Conservation (phyloP, 2,888 invertebrate species). For the Julus scanicus region DNA sequence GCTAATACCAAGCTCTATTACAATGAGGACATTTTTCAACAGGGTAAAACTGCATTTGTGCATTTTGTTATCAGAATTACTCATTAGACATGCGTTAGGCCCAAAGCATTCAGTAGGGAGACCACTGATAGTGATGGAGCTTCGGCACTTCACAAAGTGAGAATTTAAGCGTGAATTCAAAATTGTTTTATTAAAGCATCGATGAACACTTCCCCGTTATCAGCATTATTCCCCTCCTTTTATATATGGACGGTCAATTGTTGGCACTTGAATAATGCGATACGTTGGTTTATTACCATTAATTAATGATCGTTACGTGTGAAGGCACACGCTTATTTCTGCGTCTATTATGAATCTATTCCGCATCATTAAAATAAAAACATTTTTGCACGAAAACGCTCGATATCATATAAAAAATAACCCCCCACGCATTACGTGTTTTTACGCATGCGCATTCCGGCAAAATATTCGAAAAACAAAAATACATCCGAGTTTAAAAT, state of each 20-base stretch:
- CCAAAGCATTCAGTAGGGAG: background rate
- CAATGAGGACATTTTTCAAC: conserved; percentile 14
- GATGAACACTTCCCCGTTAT: conserved; percentile 45
- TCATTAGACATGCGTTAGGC: conserved; percentile 16
- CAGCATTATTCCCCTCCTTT: conserved; percentile 11
- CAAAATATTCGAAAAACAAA: too few species aligned
- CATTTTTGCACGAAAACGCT: background rate
- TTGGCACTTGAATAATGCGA: conserved; percentile 31
- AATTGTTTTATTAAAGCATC: conserved; percentile 43
- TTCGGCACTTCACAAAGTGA: conserved; percentile 25
- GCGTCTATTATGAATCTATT: background rate
- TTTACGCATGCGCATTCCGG: background rate
- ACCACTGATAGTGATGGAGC: conserved; percentile 18
- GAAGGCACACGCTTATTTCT: background rate
- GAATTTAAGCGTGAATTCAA: conserved; percentile 44
- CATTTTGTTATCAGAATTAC: background rate
- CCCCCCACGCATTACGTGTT: background rate
- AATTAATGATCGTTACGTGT: conserved; percentile 44
- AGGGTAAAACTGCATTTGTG: conserved; percentile 5
- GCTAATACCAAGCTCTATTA: background rate
- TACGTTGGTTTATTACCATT: conserved; percentile 19
- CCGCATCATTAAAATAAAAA: background rate
- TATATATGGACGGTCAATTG: conserved; percentile 26
- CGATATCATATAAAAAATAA: background rate
- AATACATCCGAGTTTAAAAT: too few species aligned